Evolutionary conservation across 2,888 invertebrate species (phyloP), one percentile per base, ranked within the genome.

Genomic region (Latrodectus hesperus): DNA sequence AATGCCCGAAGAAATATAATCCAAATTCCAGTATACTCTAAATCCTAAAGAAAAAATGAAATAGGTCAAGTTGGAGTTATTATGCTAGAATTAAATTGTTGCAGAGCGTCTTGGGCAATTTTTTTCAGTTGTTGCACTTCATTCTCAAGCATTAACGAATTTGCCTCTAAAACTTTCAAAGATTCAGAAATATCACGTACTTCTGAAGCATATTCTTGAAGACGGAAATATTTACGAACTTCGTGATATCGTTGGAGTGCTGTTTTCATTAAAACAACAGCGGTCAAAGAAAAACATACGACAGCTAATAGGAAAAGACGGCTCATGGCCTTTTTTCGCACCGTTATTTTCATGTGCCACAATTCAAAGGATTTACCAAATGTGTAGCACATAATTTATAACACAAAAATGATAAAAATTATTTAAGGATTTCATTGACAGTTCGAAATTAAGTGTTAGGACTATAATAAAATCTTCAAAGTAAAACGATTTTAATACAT

Each of bases 171-270:
- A 12, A 82, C 71, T 55, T 84, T 86, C 5, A 89, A 71, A 52
- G 89, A 89, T 60, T 89, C 89, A 65, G 86, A 83, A 65, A 89
- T 89, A 71, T 89, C 89, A 8, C 74, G 82, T 9, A 89, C 86
- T 75, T 89, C 86, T 52, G 89, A 75, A 16, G 89, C 85, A 79
- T 89, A 89, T 67, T 89, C 89, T 75, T 89, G 89, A 2, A 89
- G 75, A 38, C 89, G 65, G 65, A 86, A 89, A 76, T 89, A 89
- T 68, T 89, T 89, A n/a, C 89, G 70, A 14, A 89, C 86, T 75
- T 89, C 86, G 16, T 89, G 86, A 64, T 86, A 89, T 22, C 86
- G 74, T 60, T 86, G 86, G 0, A 89, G 72, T 0, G 86, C 89
- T 11, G 86, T 86, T 80, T 83, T 89, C 83, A 89, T 89, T 38